Evolutionary conservation across 2,113 vertebrate species (phyloP).

Genomic region (Mesembrinibis cayennensis): DNA sequence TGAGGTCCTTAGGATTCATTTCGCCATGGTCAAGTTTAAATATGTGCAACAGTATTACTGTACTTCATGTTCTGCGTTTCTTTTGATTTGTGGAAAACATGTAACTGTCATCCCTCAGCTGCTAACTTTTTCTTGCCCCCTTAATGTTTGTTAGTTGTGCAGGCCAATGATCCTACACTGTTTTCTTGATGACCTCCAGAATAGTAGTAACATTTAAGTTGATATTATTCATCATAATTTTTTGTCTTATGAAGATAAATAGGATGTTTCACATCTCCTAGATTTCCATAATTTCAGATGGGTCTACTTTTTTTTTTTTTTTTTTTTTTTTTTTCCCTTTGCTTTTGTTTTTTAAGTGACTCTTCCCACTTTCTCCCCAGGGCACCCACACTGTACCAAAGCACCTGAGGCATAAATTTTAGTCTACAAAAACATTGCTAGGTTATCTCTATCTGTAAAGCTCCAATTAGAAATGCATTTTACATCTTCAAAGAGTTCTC

Average conservation of each 20-base stretch:
- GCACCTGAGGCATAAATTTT: not conserved
- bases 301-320: not conserved
- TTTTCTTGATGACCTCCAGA: not conserved
- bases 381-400: not conserved
- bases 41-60: accelerated
- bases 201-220: not conserved
- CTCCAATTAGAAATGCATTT: not conserved
- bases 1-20: not conserved
- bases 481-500: constrained; percentile 1
- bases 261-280: not conserved
- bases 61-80: not conserved
- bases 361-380: not conserved
- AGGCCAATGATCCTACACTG: not conserved
- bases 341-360: not conserved
- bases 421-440: not conserved
- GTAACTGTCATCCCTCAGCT: not conserved
- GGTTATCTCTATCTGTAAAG: not conserved
- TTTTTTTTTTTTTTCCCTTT: too few relatives aligned
- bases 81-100: not conserved
- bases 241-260: not conserved
- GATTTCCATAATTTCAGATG: not conserved
- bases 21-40: not conserved
- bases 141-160: not conserved
- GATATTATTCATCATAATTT: not conserved
- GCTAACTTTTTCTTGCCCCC: not conserved